A percentile compares a stretch with the other conserved stretches of the same genome.
Evolutionary conservation across 1,140 invertebrate genomes (phyloP).

Genomic region (Drosophila navojoa): DNA sequence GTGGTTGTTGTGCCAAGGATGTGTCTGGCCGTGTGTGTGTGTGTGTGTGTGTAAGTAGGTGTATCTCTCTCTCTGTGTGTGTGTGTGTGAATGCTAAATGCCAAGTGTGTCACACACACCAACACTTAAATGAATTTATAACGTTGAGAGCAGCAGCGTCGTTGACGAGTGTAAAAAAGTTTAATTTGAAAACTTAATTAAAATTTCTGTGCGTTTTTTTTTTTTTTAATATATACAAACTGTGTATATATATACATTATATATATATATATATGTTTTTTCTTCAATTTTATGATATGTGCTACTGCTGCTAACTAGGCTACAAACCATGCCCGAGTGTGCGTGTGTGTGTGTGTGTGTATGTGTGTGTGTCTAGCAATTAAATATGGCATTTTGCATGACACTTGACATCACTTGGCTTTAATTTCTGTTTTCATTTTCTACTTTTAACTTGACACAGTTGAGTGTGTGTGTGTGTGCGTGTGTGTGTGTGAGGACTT

Average conservation of each 20-base stretch:
- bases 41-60: not conserved
- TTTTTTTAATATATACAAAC: constrained; percentile 8
- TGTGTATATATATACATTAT: not conserved
- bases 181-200: constrained; percentile 82
- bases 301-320: constrained; percentile 30
- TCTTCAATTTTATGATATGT: constrained; percentile 10
- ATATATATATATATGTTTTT: constrained; percentile 8
- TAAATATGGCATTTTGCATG: constrained; percentile 63
- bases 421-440: constrained; percentile 36
- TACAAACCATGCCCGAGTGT: constrained; percentile 15
- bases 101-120: constrained; percentile 50
- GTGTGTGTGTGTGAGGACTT: constrained; percentile 11
- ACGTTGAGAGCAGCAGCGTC: constrained; percentile 9
- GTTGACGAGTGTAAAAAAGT: constrained; percentile 71
- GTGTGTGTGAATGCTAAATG: not conserved
- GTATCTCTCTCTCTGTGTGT: not conserved
- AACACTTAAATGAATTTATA: constrained; percentile 18
- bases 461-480: constrained; percentile 3
- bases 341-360: constrained; percentile 18
- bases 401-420: constrained; percentile 61
- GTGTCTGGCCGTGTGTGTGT: not conserved
- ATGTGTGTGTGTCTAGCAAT: constrained; percentile 38
- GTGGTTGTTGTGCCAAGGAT: constrained; percentile 26
- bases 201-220: constrained; percentile 59
- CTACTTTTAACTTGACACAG: not conserved